A percentile compares a stretch with the other conserved stretches of the same genome.
Conservation (phyloP, 2,797 vertebrate genomes). For the Chelonia mydas region DNA sequence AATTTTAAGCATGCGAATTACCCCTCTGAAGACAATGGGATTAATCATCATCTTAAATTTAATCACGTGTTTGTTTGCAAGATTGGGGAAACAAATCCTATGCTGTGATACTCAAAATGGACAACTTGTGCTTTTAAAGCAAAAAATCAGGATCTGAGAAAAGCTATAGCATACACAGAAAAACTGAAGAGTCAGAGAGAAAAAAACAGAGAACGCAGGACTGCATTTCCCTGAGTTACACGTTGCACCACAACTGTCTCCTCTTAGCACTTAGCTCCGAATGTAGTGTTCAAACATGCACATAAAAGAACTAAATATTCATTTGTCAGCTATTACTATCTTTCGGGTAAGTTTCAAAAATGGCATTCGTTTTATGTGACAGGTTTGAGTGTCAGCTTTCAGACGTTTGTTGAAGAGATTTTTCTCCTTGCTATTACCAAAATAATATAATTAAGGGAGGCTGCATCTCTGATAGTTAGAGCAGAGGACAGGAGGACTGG, state of each 20-base stretch:
- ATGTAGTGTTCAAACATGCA: fast-evolving
- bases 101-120: not conserved
- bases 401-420: not conserved
- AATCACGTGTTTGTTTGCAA: not conserved
- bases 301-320: not conserved
- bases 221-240: not conserved
- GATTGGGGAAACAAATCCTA: not conserved
- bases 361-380: not conserved
- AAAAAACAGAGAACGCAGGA: not conserved
- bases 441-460: not conserved
- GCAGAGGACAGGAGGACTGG: not conserved
- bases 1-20: not conserved
- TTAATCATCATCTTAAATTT: not conserved
- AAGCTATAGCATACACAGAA: not conserved
- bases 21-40: not conserved
- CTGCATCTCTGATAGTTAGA: fast-evolving
- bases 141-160: fast-evolving
- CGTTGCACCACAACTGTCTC: fast-evolving
- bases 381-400: not conserved
- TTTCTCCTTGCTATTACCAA: not conserved
- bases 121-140: fast-evolving
- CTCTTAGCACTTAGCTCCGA: fast-evolving
- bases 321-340: not conserved
- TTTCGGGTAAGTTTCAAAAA: not conserved
- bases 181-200: not conserved